Base-by-base conservation (phyloP, 2,888 invertebrate genomes). In the Spicauda simplicius region DNA sequence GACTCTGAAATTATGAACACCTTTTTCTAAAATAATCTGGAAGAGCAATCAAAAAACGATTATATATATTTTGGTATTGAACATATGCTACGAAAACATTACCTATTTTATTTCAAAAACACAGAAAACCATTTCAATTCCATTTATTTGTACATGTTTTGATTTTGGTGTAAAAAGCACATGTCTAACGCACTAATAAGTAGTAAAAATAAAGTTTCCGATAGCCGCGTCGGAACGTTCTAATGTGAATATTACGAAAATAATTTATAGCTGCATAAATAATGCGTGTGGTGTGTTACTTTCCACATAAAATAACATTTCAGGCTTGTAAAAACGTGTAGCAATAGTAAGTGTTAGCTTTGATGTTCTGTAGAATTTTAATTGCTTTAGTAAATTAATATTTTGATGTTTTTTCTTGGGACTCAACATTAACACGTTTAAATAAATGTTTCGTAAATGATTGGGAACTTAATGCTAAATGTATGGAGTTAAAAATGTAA, bases 221-320 rank as follows among this genome's bases (percentile, higher is more conserved):
- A 41, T 12, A 55, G 18, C 30, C 50, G 64, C 33, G 54, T 57
- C 52, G 37, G 52, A 48, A 52, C 52, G 37, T 18, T 14, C 25
- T 67, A 61, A 67, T 67, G 67, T 59, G 64, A 53, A 58, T 65
- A 65, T 65, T 59, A 65, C 58, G 45, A 65, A 53, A 58, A 59
- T 65, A 65, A 65, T 65, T 65, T 65, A 65, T 52, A 33, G 58
- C 58, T 53, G 14, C 58, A 30, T 59, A 64, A 64, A 65, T 65
- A 65, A 59, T 65, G 57, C 53, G 58, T 65, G 53, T 30, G 64
- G 64, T 59, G 57, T 65, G 58, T 54, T 41, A n/a, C 53, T 37
- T 58, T 50, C 48, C 63, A 53, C 58, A 53, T 65, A 59, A 65
- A 65, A 59, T 3, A 45, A 52, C 58, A 54, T 53, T 59, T 65